Evolutionary conservation across 2,888 invertebrate genomes (phyloP).

Genomic region (Meandrusa payeni): DNA sequence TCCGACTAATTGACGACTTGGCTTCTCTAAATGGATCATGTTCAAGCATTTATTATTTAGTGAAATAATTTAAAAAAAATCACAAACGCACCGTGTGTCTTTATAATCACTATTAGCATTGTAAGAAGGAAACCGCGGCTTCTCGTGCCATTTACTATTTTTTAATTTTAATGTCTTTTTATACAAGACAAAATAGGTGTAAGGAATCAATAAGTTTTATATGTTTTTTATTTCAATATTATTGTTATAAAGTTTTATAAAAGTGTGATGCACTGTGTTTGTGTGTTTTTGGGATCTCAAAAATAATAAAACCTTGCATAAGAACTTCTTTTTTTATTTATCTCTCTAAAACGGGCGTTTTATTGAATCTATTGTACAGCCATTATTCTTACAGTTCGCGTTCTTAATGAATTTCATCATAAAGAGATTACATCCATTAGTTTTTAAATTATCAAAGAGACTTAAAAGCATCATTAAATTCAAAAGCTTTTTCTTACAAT

Average conservation of each 20-base stretch:
- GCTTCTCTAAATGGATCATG: constrained; percentile 62
- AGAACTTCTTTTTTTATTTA: constrained; percentile 40
- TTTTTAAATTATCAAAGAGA: no score
- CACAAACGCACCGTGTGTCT: constrained; percentile 37
- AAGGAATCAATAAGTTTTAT: constrained; percentile 37
- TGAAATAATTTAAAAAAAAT: constrained; percentile 51
- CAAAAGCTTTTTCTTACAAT: no score
- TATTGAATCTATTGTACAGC: no score
- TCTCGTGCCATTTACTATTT: constrained; percentile 63
- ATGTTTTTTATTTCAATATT: constrained; percentile 32
- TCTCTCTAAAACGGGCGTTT: no score
- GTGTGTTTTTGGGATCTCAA: constrained; percentile 81
- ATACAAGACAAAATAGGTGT: constrained; percentile 29
- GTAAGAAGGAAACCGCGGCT: constrained; percentile 61
- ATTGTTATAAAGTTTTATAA: constrained; percentile 37
- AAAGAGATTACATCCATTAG: no score
- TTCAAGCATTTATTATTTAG: constrained; percentile 37
- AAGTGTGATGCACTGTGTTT: constrained; percentile 65
- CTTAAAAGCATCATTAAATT: no score
- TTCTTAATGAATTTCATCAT: no score
- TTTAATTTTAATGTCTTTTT: constrained; percentile 21
- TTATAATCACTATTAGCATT: constrained; percentile 30
- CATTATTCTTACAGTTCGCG: no score
- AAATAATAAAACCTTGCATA: constrained; percentile 72
- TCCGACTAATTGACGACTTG: constrained; percentile 48